Conservation (phyloP, 2,797 vertebrate species). For the Miichthys miiuy region DNA sequence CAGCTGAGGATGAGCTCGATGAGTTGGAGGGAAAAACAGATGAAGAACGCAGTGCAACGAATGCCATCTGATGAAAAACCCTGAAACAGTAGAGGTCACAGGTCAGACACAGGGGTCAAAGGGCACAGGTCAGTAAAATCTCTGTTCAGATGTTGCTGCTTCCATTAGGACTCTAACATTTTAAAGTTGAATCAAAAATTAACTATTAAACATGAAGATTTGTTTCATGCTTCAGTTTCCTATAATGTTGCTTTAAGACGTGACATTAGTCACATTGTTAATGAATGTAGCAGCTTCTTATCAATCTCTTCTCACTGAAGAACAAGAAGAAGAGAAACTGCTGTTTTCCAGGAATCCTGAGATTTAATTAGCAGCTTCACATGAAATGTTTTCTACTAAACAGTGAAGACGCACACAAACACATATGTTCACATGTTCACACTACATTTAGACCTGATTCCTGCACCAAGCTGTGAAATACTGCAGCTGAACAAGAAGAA, state of each 20-base stretch:
- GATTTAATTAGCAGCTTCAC: not conserved
- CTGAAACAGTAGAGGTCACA: slow-evolving; percentile 67
- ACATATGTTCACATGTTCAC: not conserved
- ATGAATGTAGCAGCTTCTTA: too few species aligned
- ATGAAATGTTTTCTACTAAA: slow-evolving; percentile 12
- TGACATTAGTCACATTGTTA: too few species aligned
- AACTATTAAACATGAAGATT: too few species aligned
- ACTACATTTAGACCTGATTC: not conserved
- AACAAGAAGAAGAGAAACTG: too few species aligned
- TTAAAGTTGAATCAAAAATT: too few species aligned
- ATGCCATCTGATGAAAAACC: slow-evolving; percentile 77
- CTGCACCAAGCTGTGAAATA: slow-evolving; percentile 26
- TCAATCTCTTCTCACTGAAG: too few species aligned
- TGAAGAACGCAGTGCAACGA: slow-evolving; percentile 77
- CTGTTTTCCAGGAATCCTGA: not conserved
- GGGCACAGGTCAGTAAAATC: not conserved
- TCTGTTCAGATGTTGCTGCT: not conserved
- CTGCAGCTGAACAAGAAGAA: slow-evolving; percentile 18
- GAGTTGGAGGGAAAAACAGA: slow-evolving; percentile 82
- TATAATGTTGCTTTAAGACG: too few species aligned
- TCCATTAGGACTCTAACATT: too few species aligned
- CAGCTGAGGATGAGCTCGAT: slow-evolving; percentile 86
- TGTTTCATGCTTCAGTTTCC: too few species aligned
- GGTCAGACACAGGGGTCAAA: not conserved
- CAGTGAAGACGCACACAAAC: not conserved